Percentiles rank a stretch among this genome's conserved stretches.
phyloP scores from a whole-genome alignment of 1,140 invertebrate species.

The Caerostris darwini region DNA sequence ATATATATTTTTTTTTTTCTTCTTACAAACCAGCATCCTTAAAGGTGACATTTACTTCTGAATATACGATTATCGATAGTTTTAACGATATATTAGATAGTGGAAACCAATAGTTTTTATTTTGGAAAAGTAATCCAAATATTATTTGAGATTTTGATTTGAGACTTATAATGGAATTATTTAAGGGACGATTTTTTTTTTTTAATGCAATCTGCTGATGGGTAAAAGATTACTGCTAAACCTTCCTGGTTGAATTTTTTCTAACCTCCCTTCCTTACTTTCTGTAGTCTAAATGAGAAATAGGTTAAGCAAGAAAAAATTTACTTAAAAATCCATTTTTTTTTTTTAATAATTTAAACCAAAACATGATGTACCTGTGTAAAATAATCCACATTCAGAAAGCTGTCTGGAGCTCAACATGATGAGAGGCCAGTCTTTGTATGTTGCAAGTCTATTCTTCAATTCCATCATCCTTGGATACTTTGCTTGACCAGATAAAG shows the following conservation, averaged over 20 bases:
- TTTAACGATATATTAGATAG: too few relatives aligned
- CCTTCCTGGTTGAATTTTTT: neutral
- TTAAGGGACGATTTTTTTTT: neutral
- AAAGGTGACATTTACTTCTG: too few relatives aligned
- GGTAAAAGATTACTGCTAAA: neutral
- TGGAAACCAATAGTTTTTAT: too few relatives aligned
- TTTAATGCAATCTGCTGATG: neutral
- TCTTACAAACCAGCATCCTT: too few relatives aligned
- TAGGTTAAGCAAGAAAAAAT: neutral
- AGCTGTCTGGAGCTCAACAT: conserved; percentile 88
- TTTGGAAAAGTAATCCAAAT: too few relatives aligned
- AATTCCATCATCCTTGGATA: conserved; percentile 64
- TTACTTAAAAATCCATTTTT: neutral
- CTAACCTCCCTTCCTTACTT: neutral
- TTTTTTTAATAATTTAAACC: neutral
- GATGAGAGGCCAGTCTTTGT: conserved; percentile 83
- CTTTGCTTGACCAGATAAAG: conserved; percentile 52
- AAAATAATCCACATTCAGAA: conserved; percentile 94
- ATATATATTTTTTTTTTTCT: too few relatives aligned
- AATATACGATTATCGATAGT: too few relatives aligned
- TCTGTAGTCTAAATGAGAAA: neutral
- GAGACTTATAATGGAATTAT: neutral
- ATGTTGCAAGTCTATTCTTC: conserved; percentile 70
- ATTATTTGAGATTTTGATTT: too few relatives aligned
- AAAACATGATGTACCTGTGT: conserved; percentile 85